Conservation (phyloP, 2,888 invertebrate genomes). For the Stramonita haemastoma region DNA sequence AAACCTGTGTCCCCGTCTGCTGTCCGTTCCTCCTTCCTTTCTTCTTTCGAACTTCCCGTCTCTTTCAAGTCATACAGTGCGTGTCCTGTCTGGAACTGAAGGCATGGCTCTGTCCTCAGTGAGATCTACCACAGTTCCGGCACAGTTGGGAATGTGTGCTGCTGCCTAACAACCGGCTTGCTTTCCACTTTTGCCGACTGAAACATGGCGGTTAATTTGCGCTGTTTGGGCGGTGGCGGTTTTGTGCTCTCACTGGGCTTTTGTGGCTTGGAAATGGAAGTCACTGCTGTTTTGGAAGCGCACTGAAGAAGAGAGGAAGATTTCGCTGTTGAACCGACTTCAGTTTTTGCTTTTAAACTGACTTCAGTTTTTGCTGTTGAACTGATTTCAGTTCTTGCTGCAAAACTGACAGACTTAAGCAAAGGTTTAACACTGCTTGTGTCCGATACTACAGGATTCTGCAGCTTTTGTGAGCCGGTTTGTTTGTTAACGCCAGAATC, state of each 20-base stretch:
- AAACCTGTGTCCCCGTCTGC: background rate
- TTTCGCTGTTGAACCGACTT: background rate
- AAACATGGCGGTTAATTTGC: conserved; percentile 28
- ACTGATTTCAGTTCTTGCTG: background rate
- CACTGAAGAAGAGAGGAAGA: background rate
- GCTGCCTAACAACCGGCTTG: background rate
- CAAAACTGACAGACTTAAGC: background rate
- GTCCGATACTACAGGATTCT: background rate
- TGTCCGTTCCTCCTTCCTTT: background rate
- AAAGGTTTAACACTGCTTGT: background rate
- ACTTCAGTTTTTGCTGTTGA: background rate
- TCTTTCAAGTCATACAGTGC: background rate
- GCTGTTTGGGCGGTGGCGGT: conserved; percentile 33
- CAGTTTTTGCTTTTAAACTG: background rate
- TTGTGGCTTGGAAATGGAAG: background rate
- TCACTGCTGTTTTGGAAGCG: background rate
- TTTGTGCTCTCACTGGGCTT: background rate
- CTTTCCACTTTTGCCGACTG: background rate
- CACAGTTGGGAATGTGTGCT: background rate
- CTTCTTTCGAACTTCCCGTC: background rate
- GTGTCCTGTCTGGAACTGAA: background rate
- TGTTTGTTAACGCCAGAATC: background rate
- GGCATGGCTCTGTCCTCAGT: background rate
- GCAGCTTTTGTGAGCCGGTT: background rate
- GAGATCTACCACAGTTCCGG: background rate